Evolutionary conservation across 2,888 invertebrate species (phyloP).

Genomic region (Bruchidius siliquastri): DNA sequence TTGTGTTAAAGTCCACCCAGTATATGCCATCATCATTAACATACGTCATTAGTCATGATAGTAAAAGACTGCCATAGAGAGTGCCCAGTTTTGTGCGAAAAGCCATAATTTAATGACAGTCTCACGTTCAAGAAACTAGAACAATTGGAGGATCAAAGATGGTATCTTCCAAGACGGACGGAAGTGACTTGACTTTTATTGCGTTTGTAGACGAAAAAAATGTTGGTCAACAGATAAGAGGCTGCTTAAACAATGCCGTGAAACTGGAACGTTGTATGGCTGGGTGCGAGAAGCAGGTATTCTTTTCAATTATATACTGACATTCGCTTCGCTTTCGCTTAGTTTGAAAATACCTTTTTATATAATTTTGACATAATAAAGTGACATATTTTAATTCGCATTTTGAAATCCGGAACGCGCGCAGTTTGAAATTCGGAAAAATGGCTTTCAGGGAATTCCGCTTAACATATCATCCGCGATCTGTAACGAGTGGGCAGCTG

Average conservation of each 20-base stretch:
- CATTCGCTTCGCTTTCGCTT: too few species aligned
- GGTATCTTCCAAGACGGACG: neutral
- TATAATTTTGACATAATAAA: too few species aligned
- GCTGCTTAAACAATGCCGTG: neutral
- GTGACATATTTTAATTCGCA: too few species aligned
- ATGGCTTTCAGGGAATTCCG: too few species aligned
- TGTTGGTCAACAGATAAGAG: neutral
- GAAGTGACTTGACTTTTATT: neutral
- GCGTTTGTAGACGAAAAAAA: neutral
- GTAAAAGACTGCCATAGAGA: neutral
- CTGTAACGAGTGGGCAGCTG: too few species aligned
- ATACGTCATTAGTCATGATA: neutral
- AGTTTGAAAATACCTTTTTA: too few species aligned
- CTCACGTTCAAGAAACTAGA: neutral
- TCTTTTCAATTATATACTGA: neutral
- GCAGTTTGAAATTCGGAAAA: too few species aligned
- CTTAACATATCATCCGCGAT: too few species aligned
- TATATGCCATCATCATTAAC: neutral
- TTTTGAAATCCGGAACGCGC: too few species aligned
- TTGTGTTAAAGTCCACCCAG: too few species aligned
- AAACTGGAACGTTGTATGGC: neutral
- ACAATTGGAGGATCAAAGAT: neutral
- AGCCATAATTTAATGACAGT: neutral
- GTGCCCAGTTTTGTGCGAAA: neutral
- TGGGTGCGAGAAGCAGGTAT: neutral